A percentile compares a stretch with the other conserved stretches of the same genome.
Evolutionary conservation across 2,797 vertebrate genomes (phyloP).

Genomic region (Adrianichthys oophorus): DNA sequence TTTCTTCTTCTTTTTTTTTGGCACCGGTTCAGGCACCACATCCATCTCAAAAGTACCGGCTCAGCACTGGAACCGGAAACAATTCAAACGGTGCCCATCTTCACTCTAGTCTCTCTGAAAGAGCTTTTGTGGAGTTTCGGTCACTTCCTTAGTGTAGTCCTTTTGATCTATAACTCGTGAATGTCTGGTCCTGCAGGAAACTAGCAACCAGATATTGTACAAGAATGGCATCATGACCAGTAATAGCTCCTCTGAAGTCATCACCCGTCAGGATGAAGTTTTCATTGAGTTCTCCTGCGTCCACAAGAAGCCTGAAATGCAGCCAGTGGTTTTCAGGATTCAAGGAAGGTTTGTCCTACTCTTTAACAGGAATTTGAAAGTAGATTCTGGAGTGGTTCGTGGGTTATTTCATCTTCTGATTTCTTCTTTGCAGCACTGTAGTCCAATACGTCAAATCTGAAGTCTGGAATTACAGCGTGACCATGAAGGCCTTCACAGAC

Average conservation of each 20-base stretch:
- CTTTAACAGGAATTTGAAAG: not conserved
- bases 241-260: not conserved
- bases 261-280: not conserved
- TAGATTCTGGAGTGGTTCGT: not conserved
- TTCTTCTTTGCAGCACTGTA: not conserved
- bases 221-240: constrained; percentile 3
- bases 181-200: not conserved
- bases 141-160: no score
- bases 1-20: no score
- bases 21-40: no score
- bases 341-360: not conserved
- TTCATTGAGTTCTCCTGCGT: constrained; percentile 23
- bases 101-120: no score
- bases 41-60: no score
- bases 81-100: no score
- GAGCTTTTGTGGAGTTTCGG: not conserved
- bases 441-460: no score
- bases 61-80: no score
- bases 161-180: not conserved
- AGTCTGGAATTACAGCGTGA: no score
- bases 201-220: not conserved
- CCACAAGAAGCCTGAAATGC: not conserved
- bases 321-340: not conserved
- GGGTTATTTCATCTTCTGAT: not conserved
- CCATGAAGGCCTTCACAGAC: no score